Evolutionary conservation across 2,888 invertebrate species (phyloP).

Genomic region (Sesamia inferens): DNA sequence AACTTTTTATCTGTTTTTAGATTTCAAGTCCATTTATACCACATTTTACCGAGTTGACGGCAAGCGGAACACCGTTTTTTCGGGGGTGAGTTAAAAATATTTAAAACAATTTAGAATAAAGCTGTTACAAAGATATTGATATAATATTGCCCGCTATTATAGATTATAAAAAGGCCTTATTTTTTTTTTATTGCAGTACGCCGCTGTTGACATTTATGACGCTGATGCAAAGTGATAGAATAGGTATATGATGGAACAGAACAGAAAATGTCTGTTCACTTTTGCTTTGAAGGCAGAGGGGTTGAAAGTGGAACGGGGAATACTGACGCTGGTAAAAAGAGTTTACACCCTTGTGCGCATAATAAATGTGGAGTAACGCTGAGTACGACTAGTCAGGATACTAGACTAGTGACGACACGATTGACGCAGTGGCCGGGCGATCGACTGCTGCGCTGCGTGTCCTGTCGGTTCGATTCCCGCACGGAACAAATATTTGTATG

Average conservation of each 20-base stretch:
- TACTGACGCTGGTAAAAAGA: neutral
- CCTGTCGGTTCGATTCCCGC: too few species aligned
- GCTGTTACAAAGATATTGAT: conserved; percentile 4
- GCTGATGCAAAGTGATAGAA: neutral
- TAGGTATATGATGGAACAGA: neutral
- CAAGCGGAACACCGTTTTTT: conserved; percentile 39
- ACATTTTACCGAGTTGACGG: conserved; percentile 60
- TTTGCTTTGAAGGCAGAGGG: neutral
- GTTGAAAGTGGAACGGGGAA: neutral
- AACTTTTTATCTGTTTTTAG: conserved; percentile 67
- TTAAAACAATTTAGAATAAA: conserved; percentile 36
- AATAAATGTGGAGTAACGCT: neutral
- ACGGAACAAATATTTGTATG: too few species aligned
- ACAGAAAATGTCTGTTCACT: neutral
- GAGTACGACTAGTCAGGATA: neutral
- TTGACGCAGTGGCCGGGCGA: too few species aligned
- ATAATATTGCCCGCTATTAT: conserved; percentile 9
- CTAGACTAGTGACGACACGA: too few species aligned
- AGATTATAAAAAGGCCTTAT: too few species aligned
- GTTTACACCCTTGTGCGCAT: neutral
- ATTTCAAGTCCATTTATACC: conserved; percentile 66
- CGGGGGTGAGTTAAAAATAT: conserved; percentile 39
- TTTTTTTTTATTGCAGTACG: neutral
- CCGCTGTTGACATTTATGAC: neutral
- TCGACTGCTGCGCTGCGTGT: too few species aligned